These are phyloP conservation scores for Drosophila meridionalis DNA, from an alignment of 2,888 invertebrate species.

Conservation along the genomic window DNA sequence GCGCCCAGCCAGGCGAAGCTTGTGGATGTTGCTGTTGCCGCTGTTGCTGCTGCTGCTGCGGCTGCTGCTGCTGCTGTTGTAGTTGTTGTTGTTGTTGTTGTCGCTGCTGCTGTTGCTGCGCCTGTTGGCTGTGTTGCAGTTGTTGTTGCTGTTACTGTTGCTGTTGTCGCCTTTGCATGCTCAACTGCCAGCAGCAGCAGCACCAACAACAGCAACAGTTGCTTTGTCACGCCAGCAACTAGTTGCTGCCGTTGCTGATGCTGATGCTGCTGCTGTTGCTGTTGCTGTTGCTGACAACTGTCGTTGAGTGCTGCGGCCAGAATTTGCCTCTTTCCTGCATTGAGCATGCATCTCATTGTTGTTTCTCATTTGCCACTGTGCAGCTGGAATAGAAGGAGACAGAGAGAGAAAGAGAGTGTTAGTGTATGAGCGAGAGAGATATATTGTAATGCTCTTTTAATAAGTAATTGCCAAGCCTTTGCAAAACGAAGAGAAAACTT, in stretches of 20 bases:
- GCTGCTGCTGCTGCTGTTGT: conserved; percentile 28
- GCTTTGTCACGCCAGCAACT: conserved; percentile 55
- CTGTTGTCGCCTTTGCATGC: conserved; percentile 55
- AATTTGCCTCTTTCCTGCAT: conserved; percentile 74
- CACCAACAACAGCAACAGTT: conserved; percentile 46
- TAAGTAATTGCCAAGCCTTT: conserved; percentile 32
- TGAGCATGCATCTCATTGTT: conserved; percentile 84
- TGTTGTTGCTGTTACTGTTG: conserved; percentile 46
- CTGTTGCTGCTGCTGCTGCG: conserved; percentile 28
- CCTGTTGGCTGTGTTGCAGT: conserved; percentile 14
- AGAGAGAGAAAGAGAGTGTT: conserved; percentile 2
- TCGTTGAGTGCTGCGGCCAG: conserved; percentile 36
- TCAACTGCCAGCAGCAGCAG: conserved; percentile 62
- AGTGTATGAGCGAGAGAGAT: conserved; percentile 1
- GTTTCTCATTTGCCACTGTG: conserved; percentile 82
- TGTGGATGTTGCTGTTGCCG: conserved; percentile 21
- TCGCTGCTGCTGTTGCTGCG: conserved; percentile 34
- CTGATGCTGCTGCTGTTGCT: conserved; percentile 45
- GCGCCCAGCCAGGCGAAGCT: conserved; percentile 27
- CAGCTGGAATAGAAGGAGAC: conserved; percentile 47
- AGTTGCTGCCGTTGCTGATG: conserved; percentile 54
- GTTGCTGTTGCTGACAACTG: conserved; percentile 60
- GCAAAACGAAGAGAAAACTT: conserved; percentile 2
- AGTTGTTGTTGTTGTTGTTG: conserved; percentile 41
- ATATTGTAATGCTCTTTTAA: conserved; percentile 41